Base-by-base conservation (phyloP, 2,797 vertebrate species). In the Sebastes baramenuke region DNA sequence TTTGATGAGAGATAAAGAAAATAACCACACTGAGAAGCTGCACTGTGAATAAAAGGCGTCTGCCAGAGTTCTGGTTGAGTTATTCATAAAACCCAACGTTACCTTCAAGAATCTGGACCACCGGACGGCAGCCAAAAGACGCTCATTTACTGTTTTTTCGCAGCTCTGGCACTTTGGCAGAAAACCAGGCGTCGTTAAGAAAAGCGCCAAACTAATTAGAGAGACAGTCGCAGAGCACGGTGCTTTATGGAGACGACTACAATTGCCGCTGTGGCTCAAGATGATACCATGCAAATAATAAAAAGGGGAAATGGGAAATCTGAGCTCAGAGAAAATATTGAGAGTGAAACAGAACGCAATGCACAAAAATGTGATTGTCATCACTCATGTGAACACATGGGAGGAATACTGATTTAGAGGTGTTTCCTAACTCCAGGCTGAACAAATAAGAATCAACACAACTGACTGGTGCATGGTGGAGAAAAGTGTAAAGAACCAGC, bases 131-230 rank as follows among this genome's bases (percentile, higher is more conserved):
- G 61, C 60, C 16, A 29, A 10, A 24, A 72, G 14, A 34, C 60
- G 29, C 75, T 55, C 32, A 1, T 55, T 61, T 10, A 24, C 72
- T 56, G 68, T n/a, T 30, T 29, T 46, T 32, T 8, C 55, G 60
- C 72, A 55, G 69, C 75, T 79, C 59, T 14, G 56, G 20, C 61
- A 32, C 52, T 61, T 52, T 59, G 67, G 49, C 64, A 30, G 24
- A n/a, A 78, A 78, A 82, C 24, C 71, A 81, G 75, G 13, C 10
- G 3, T 38, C 27, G 16, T 74, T 70, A 72, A 58, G 62, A 62
- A 67, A 77, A 55, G 11, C 56, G 61, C 36, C 24, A 27, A 87
- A 74, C 46, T 77, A 80, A 87, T 84, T 82, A 83, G 72, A 77
- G 27, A 8, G 34, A 75, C 22, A 82, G 32, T 30, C 9, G 6